Conservation (phyloP, 1,140 invertebrate species). For the Drosophila trapezifrons region DNA sequence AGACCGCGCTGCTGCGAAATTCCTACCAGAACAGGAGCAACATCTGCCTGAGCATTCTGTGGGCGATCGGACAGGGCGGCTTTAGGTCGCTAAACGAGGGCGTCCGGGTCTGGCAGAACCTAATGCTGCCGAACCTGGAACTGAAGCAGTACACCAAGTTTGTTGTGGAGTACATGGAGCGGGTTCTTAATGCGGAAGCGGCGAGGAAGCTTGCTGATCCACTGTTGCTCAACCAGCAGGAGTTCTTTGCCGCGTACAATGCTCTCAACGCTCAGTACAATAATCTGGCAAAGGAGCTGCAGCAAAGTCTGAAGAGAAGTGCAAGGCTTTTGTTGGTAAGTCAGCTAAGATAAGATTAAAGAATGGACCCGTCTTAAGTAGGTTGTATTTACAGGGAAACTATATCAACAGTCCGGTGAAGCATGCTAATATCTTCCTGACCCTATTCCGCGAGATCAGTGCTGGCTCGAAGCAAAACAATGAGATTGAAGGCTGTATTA, state of each 20-base stretch:
- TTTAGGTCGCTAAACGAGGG: slow-evolving; percentile 88
- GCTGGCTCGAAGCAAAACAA: slow-evolving; percentile 24
- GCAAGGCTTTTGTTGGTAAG: slow-evolving; percentile 63
- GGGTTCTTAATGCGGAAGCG: slow-evolving; percentile 84
- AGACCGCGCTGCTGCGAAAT: slow-evolving; percentile 87
- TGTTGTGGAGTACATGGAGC: slow-evolving; percentile 88
- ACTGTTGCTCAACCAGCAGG: slow-evolving; percentile 70
- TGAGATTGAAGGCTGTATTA: slow-evolving; percentile 77
- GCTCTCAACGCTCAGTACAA: slow-evolving; percentile 71
- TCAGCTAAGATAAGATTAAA: neutral
- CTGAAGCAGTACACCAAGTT: slow-evolving; percentile 89
- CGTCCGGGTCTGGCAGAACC: slow-evolving; percentile 92
- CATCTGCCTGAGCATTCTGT: slow-evolving; percentile 90
- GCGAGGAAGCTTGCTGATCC: slow-evolving; percentile 51
- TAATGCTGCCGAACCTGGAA: slow-evolving; percentile 91
- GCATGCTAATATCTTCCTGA: slow-evolving; percentile 74
- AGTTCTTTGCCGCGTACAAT: slow-evolving; percentile 84
- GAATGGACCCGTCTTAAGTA: neutral
- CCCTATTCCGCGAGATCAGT: slow-evolving; percentile 63
- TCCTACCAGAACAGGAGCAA: slow-evolving; percentile 92
- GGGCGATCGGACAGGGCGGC: slow-evolving; percentile 91
- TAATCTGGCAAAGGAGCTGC: slow-evolving; percentile 76
- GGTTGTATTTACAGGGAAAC: slow-evolving; percentile 41
- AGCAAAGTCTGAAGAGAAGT: slow-evolving; percentile 84
- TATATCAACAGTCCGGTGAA: slow-evolving; percentile 69